Conservation (phyloP, 2,113 vertebrate species). For the Camelus bactrianus region DNA sequence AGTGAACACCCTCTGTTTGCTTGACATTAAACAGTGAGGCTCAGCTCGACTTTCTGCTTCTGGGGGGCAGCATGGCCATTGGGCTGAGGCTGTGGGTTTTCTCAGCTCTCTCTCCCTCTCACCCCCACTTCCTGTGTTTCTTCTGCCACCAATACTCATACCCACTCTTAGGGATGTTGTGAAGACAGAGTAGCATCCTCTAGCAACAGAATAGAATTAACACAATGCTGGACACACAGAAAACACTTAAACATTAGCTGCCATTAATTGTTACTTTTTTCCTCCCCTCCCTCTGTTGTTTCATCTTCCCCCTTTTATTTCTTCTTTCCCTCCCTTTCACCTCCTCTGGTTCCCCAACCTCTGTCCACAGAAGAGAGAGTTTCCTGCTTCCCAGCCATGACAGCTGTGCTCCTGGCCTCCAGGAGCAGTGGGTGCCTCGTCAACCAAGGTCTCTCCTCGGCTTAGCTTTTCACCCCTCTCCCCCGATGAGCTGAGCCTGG, state of each 20-base stretch:
- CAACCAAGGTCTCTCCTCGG: neutral
- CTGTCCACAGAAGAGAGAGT: neutral
- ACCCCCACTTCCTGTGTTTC: neutral
- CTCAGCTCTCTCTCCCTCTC: neutral
- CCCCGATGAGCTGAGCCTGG: neutral
- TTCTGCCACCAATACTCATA: neutral
- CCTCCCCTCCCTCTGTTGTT: neutral
- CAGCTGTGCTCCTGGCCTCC: neutral
- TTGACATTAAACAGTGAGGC: neutral
- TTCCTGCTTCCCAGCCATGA: neutral
- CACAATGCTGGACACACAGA: accelerated
- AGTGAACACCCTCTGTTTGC: conserved; percentile 46
- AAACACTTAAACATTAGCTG: neutral
- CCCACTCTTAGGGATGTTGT: neutral
- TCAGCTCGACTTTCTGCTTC: neutral
- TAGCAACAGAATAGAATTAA: neutral
- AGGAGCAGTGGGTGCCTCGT: neutral
- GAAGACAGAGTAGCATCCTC: neutral
- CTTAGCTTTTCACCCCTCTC: neutral
- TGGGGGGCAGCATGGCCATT: accelerated
- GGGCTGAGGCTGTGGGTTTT: neutral
- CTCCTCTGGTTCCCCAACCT: neutral
- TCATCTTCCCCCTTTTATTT: neutral
- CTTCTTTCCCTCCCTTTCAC: neutral
- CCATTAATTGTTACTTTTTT: accelerated